These are phyloP conservation scores for Arizona elegans DNA, from an alignment of 2,113 vertebrate species.

Conservation along the genomic window DNA sequence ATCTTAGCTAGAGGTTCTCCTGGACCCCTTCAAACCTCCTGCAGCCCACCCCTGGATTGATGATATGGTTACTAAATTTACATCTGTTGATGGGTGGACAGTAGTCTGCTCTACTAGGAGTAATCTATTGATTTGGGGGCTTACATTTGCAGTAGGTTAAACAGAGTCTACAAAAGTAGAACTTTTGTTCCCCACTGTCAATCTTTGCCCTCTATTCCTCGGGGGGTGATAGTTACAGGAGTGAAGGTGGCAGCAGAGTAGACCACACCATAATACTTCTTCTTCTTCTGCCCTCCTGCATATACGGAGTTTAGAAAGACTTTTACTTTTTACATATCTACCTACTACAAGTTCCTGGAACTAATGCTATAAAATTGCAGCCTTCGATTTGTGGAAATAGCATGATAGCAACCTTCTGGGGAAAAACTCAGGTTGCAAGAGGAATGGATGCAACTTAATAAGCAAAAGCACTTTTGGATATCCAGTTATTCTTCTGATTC, in stretches of 20 bases:
- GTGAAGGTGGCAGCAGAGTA: background rate
- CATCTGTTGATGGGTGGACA: background rate
- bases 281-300: background rate
- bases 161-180: background rate
- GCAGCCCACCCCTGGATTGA: background rate
- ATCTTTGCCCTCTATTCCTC: background rate
- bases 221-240: background rate
- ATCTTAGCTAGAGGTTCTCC: too few relatives aligned
- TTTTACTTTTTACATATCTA: background rate
- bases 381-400: background rate
- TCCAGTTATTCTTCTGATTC: background rate
- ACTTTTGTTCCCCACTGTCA: background rate
- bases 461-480: background rate
- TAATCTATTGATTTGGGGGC: background rate
- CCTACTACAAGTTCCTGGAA: background rate
- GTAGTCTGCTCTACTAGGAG: background rate
- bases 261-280: background rate
- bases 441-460: background rate
- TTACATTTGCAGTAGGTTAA: background rate
- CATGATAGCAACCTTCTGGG: background rate
- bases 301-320: background rate
- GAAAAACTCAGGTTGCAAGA: background rate
- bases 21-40: too few relatives aligned
- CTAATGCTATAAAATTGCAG: background rate
- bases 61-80: background rate